Percentiles rank a stretch among this genome's conserved stretches.
phyloP scores from a whole-genome alignment of 2,888 invertebrate species.

The Mesorhabditis sp. region DNA sequence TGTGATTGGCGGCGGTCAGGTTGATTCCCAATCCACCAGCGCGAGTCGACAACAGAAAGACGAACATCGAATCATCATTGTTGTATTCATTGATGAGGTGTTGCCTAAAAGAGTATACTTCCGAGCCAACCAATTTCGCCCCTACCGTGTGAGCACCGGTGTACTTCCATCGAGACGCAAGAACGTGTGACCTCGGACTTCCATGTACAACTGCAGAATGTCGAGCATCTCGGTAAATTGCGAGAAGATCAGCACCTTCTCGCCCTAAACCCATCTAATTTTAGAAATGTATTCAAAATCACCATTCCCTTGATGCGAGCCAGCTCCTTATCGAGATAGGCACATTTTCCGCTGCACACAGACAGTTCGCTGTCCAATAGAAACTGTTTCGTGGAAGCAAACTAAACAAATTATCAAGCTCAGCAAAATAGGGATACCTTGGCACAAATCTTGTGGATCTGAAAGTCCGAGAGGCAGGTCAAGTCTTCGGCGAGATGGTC shows the following conservation, averaged over 20 bases:
- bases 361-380: slow-evolving; percentile 65
- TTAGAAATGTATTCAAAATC: slow-evolving; percentile 4
- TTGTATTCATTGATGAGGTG: slow-evolving; percentile 85
- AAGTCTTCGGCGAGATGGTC: slow-evolving; percentile 78
- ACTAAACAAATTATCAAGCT: too few species aligned
- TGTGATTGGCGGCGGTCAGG: slow-evolving; percentile 87
- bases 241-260: slow-evolving; percentile 83
- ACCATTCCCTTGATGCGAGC: slow-evolving; percentile 68
- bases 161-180: slow-evolving; percentile 85
- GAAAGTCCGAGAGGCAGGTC: slow-evolving; percentile 82
- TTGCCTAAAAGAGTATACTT: slow-evolving; percentile 68
- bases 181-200: slow-evolving; percentile 72
- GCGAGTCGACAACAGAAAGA: slow-evolving; percentile 58
- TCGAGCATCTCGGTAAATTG: slow-evolving; percentile 95
- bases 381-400: slow-evolving; percentile 57
- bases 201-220: slow-evolving; percentile 81
- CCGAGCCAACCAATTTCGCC: not conserved
- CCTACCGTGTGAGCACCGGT: slow-evolving; percentile 74
- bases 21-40: slow-evolving; percentile 93
- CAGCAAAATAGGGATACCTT: slow-evolving; percentile 16
- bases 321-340: slow-evolving; percentile 74
- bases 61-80: slow-evolving; percentile 59
- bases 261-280: slow-evolving; percentile 49
- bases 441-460: slow-evolving; percentile 41
- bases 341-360: slow-evolving; percentile 81